These are phyloP conservation scores for Heteractis magnifica DNA, from an alignment of 92 coral and sea anemone species.

Conservation along the genomic window DNA sequence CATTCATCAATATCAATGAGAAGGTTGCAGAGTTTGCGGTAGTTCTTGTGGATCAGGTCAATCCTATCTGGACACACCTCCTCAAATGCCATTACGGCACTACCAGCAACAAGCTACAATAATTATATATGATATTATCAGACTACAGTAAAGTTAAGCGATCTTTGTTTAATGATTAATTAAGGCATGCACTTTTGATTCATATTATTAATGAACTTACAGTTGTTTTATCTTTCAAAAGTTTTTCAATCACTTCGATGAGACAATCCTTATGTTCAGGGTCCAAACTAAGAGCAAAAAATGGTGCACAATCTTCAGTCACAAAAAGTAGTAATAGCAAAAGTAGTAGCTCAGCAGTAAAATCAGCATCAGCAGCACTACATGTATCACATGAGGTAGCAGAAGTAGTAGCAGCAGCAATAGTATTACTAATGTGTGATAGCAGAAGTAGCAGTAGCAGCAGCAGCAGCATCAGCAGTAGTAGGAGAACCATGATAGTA, in stretches of 20 bases:
- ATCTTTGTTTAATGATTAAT: background rate
- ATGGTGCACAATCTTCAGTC: background rate
- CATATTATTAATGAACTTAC: constrained; percentile 40
- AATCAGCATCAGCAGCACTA: too few species aligned
- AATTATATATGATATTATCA: too few species aligned
- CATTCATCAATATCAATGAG: constrained; percentile 96
- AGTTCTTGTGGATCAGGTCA: constrained; percentile 95
- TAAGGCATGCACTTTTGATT: too few species aligned
- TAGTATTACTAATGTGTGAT: too few species aligned
- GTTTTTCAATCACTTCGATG: constrained; percentile 93
- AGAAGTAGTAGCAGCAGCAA: too few species aligned
- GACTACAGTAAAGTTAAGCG: too few species aligned
- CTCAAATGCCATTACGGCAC: constrained; percentile 99
- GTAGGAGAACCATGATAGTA: too few species aligned
- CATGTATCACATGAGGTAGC: too few species aligned
- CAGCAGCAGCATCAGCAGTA: too few species aligned
- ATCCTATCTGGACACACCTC: constrained; percentile 98
- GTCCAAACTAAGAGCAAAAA: constrained; percentile 73
- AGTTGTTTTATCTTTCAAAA: constrained; percentile 92
- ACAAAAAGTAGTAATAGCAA: too few species aligned
- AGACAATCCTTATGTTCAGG: constrained; percentile 92
- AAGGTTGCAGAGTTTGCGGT: constrained; percentile 92
- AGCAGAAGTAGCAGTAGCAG: too few species aligned
- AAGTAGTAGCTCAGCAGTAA: too few species aligned
- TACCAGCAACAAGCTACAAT: constrained; percentile 58